A percentile compares a stretch with the other conserved stretches of the same genome.
phyloP scores from a whole-genome alignment of 2,797 vertebrate species.

The Psittacula derbiana region DNA sequence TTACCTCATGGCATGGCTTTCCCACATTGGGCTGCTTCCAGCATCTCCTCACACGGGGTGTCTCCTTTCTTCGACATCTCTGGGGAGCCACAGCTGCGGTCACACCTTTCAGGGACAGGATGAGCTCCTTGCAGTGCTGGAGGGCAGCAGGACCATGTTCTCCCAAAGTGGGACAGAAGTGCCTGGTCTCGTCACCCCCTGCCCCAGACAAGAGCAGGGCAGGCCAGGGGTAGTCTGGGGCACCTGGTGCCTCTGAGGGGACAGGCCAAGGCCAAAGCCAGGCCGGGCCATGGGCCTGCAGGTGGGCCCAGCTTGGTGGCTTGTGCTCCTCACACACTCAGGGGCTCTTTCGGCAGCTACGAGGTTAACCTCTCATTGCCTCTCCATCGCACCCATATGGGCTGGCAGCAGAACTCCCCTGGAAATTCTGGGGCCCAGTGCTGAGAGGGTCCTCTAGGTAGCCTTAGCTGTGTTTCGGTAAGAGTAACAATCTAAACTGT shows the following conservation, averaged over 20 bases:
- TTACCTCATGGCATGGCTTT: not conserved
- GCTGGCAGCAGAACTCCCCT: not conserved
- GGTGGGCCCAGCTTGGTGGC: not conserved
- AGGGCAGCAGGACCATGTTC: not conserved
- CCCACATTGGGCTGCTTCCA: accelerated
- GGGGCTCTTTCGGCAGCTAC: not conserved
- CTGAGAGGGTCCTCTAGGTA: not conserved
- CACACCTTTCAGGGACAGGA: not conserved
- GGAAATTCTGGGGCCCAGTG: accelerated
- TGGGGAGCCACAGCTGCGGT: not conserved
- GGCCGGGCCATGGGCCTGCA: accelerated
- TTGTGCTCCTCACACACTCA: not conserved
- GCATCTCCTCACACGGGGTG: not conserved
- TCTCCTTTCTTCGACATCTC: accelerated
- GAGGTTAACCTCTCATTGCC: not conserved
- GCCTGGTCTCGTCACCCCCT: accelerated
- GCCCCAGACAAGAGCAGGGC: not conserved
- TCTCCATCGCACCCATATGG: accelerated
- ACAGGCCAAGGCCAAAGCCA: not conserved
- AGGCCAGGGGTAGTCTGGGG: not conserved
- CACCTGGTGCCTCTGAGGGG: too few species aligned
- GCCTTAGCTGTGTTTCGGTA: not conserved
- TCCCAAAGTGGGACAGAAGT: accelerated
- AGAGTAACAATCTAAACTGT: not conserved
- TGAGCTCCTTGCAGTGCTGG: accelerated